phyloP scores from a whole-genome alignment of 1,140 invertebrate species.

The Protaetia brevitarsis region DNA sequence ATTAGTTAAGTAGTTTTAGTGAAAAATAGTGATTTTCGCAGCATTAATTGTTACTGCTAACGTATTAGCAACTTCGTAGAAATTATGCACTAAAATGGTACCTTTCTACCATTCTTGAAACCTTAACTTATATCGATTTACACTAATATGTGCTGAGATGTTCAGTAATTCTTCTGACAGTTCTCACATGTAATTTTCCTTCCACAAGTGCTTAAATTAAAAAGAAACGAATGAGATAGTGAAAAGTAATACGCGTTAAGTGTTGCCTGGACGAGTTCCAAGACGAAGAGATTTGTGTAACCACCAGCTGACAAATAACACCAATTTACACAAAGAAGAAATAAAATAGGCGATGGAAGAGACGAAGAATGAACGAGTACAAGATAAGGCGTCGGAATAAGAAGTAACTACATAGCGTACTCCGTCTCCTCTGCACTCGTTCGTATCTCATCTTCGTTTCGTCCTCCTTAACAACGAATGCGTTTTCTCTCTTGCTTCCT shows the following conservation, averaged over 20 bases:
- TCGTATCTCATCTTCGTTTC: neutral
- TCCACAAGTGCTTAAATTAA: neutral
- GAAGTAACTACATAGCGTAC: no score
- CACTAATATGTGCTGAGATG: no score
- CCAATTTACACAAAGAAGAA: neutral
- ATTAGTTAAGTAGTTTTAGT: no score
- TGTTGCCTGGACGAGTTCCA: neutral
- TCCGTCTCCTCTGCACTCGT: neutral
- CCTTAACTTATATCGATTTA: no score
- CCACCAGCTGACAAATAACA: constrained; percentile 8
- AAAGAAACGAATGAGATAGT: neutral
- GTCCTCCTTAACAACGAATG: neutral
- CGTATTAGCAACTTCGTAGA: no score
- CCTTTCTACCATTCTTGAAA: no score
- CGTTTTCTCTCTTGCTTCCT: neutral
- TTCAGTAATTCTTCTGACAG: no score
- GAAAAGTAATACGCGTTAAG: neutral
- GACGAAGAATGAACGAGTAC: neutral
- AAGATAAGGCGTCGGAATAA: no score
- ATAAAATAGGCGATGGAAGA: neutral
- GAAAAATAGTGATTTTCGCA: no score
- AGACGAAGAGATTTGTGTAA: neutral
- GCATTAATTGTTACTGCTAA: no score
- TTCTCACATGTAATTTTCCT: no score
- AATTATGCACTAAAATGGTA: no score